These are phyloP conservation scores for Lepus americanus DNA, from an alignment of 2,113 vertebrate genomes.

Conservation along the genomic window DNA sequence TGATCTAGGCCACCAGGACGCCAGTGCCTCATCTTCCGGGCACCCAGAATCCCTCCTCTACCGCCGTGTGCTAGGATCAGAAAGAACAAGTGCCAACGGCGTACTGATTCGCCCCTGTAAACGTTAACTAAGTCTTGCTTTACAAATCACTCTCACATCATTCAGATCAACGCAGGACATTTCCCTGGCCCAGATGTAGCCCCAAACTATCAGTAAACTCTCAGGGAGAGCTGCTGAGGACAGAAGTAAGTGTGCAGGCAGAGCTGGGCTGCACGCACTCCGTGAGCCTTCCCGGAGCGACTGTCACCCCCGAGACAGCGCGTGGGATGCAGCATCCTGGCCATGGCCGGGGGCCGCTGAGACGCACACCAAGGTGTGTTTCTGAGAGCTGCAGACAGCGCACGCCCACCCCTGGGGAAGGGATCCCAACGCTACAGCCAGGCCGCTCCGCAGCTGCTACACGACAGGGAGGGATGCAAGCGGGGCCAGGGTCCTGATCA, in stretches of 20 bases:
- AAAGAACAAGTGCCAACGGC: constrained; percentile 5
- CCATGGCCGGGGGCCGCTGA: no score
- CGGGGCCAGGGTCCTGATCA: background rate
- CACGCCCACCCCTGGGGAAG: background rate
- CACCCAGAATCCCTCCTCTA: background rate
- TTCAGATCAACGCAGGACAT: background rate
- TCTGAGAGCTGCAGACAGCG: background rate
- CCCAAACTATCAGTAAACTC: background rate
- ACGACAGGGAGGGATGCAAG: background rate
- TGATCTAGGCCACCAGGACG: constrained; percentile 5
- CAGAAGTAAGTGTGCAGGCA: background rate
- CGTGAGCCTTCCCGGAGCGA: background rate
- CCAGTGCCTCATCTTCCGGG: constrained; percentile 11
- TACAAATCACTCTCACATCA: background rate
- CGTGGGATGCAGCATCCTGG: background rate
- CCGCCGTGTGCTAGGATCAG: background rate
- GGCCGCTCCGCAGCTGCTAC: background rate
- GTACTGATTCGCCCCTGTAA: background rate
- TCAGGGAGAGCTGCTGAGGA: background rate
- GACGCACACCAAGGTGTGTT: background rate
- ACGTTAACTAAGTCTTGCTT: constrained; percentile 13
- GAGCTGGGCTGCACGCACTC: background rate
- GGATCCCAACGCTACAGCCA: background rate
- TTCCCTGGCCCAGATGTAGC: background rate
- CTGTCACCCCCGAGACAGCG: background rate